Evolutionary conservation across 2,888 invertebrate species (phyloP).

Genomic region (Harpalus rubripes): DNA sequence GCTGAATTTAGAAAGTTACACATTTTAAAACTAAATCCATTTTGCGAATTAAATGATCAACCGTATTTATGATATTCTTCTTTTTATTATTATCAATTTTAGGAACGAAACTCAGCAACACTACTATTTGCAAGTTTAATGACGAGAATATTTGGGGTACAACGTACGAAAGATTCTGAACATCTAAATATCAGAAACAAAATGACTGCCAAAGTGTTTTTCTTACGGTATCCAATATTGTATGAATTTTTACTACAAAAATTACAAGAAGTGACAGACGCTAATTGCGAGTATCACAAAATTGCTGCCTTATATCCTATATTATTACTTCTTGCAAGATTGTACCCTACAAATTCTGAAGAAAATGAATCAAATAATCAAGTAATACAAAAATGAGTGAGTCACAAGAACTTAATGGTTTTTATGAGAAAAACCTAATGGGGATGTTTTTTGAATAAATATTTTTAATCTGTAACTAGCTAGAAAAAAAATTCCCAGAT

Average conservation of each 20-base stretch:
- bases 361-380: conserved; percentile 80
- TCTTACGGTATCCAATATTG: conserved; percentile 84
- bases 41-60: too few relatives aligned
- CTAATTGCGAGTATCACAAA: conserved; percentile 75
- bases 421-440: too few relatives aligned
- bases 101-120: conserved; percentile 93
- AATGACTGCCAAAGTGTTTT: conserved; percentile 90
- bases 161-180: conserved; percentile 81
- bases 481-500: too few relatives aligned
- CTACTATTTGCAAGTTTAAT: conserved; percentile 90
- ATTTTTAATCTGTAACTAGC: too few relatives aligned
- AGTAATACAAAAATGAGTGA: conserved; percentile 75
- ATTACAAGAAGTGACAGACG: conserved; percentile 74
- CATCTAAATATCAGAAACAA: conserved; percentile 82
- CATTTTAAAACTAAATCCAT: too few relatives aligned
- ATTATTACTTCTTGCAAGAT: conserved; percentile 86
- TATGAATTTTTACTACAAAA: conserved; percentile 79
- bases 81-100: conserved; percentile 44
- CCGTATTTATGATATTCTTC: not conserved
- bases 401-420: too few relatives aligned
- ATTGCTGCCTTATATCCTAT: conserved; percentile 85
- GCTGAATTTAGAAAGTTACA: too few relatives aligned
- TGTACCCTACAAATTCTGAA: conserved; percentile 88
- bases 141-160: conserved; percentile 92
- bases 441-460: too few relatives aligned